Evolutionary conservation across 2,113 vertebrate species (phyloP), one percentile per base, ranked within the genome.

Genomic region (Mustelus asterias): DNA sequence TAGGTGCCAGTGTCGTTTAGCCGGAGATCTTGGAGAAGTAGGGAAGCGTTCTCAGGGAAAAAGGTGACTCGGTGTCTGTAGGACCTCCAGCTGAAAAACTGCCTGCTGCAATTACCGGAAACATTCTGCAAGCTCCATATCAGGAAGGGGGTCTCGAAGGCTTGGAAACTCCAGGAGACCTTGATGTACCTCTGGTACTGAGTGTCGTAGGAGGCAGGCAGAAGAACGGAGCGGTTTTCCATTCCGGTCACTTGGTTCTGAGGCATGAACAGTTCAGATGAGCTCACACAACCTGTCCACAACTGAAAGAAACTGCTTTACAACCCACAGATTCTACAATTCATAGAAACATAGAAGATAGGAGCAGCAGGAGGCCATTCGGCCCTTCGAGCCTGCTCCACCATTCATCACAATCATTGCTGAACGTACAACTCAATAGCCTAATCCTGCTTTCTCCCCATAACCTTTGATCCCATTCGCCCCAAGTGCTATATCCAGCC

Each of bases 31-130:
- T 33, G 33, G 69, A 96, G 93, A 20, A 96, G 85, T 22, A 96
- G 94, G 41, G 96, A 96, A n/a, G 86, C 96, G 4, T 96, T 96
- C 63, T 94, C 96, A 54, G 94, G 93, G 95, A 93, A 96, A 44
- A 96, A 76, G 0, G 18, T 60, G 20, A 24, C 85, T 5, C 96
- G 94, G 0, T 54, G n/a, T 37, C 8, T 65, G 88, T 96, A 96
- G 33, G 72, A 9, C 0, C 0, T 14, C 78, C 60, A 76, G 72
- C 26, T 54, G 33, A 48, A 96, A 13, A 14, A 10, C 29, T 76
- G 14, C 29, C n/a, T 70, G n/a, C 96, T 22, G 10, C 72, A 86
- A 10, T 7, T 2, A 20, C 37, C 16, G 3, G 44, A n/a, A 1
- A 11, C 44, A 1, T 13, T 8, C 29, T 0, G 18, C 70, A 83